Base-by-base conservation (phyloP, 2,888 invertebrate genomes). In the Dicyrtoma fusca region DNA sequence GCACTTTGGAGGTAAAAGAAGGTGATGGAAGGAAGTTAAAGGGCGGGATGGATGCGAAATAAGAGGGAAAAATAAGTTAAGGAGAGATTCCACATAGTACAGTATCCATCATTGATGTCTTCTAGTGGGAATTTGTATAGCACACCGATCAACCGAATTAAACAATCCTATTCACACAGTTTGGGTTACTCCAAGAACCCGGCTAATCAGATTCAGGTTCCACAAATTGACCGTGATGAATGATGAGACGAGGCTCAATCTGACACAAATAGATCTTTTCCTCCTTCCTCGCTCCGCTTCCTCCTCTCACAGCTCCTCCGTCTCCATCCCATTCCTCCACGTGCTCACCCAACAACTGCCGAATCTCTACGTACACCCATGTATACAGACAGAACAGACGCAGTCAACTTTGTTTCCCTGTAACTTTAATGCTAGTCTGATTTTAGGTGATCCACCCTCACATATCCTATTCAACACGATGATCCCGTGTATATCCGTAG, bases 211-310 rank as follows among this genome's bases (percentile, higher is more conserved):
- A 77, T 79, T 77, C 74, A 65, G 73, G 64, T 49, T 64, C 75
- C 73, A 73, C 77, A 78, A 78, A 78, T 78, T 78, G 78, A 78
- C 76, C 77, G 77, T 79, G 78, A 79, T 79, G 76, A 77, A 79
- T 77, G 78, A 79, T 77, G 76, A 77, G 75, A 75, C 75, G 65
- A 72, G 75, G 76, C 76, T 74, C 72, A 77, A 77, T 75, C 75
- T 76, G 78, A 78, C 78, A 76, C 76, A 74, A 75, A 76, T 76
- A 73, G 72, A 76, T 75, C 75, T 74, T 72, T 71, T 70, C 42
- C 70, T 59, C 45, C 47, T 65, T 59, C 64, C 72, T 72, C 55
- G 42, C 17, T 47, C 26, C 57, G 42, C 55, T 57, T 26, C n/a
- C 51, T 51, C 26, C 65, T 65, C 17, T 23, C 26, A 4, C 59